phyloP scores from a whole-genome alignment of 2,888 invertebrate species.

The Chromoteleia sp. region DNA sequence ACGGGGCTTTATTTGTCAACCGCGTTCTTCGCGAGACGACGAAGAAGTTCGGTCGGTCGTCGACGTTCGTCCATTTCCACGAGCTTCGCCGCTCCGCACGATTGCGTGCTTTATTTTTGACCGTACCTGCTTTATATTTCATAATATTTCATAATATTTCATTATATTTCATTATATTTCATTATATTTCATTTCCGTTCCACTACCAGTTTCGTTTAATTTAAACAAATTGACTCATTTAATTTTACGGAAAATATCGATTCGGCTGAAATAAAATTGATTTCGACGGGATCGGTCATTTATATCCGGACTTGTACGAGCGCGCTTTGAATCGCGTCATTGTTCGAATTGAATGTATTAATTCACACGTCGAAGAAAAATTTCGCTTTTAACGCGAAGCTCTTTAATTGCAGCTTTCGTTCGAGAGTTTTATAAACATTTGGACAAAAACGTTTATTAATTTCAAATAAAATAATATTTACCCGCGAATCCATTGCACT shows the following conservation, averaged over 20 bases:
- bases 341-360: constrained; percentile 45
- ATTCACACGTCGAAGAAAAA: constrained; percentile 56
- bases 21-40: no score
- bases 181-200: no score
- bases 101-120: constrained; percentile 9
- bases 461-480: constrained; percentile 65
- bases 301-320: constrained; percentile 31
- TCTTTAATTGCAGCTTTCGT: constrained; percentile 57
- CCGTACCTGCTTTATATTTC: constrained; percentile 19
- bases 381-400: constrained; percentile 39
- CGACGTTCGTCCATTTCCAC: background rate
- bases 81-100: no score
- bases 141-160: no score
- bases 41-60: background rate
- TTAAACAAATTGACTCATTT: constrained; percentile 44
- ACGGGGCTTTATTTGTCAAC: background rate
- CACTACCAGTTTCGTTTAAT: constrained; percentile 23
- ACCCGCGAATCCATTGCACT: constrained; percentile 37
- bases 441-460: constrained; percentile 64
- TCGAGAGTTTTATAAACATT: constrained; percentile 42
- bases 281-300: constrained; percentile 42
- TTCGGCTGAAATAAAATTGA: constrained; percentile 41
- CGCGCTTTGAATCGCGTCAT: constrained; percentile 45
- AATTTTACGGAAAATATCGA: constrained; percentile 50
- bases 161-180: no score